These are phyloP conservation scores for Galeopsomyia nigrocyanea DNA, from an alignment of 2,888 invertebrate genomes.

Conservation along the genomic window DNA sequence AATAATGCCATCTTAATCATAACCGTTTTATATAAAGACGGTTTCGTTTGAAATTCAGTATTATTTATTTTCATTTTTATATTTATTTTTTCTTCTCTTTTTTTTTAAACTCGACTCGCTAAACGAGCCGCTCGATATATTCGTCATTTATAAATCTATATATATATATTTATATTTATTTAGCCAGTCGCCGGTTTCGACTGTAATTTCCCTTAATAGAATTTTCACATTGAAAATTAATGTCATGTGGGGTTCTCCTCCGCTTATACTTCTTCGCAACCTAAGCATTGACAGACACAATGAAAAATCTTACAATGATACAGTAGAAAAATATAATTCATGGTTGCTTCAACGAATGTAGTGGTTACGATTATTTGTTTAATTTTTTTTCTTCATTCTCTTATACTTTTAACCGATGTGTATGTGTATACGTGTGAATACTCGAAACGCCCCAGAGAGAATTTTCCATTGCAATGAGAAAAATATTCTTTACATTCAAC, in stretches of 20 bases:
- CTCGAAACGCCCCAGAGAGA: constrained; percentile 33
- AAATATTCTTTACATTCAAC: constrained; percentile 1
- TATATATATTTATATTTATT: constrained; percentile 35
- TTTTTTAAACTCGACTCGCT: constrained; percentile 21
- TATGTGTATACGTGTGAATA: neutral
- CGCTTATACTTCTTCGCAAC: constrained; percentile 19
- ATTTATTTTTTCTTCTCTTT: constrained; percentile 10
- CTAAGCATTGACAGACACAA: constrained; percentile 44
- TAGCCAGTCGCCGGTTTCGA: constrained; percentile 34
- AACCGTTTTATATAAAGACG: constrained; percentile 31
- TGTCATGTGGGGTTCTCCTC: neutral
- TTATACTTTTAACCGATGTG: constrained; percentile 15
- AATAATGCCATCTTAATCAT: constrained; percentile 37
- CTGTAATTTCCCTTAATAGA: constrained; percentile 44
- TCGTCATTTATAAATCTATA: constrained; percentile 12
- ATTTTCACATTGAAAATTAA: constrained; percentile 40
- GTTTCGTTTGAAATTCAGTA: constrained; percentile 13
- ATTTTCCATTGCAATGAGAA: constrained; percentile 38
- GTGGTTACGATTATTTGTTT: constrained; percentile 53
- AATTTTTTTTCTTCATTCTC: constrained; percentile 6
- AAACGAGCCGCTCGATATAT: constrained; percentile 38
- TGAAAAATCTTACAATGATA: constrained; percentile 52
- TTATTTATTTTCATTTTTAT: constrained; percentile 17
- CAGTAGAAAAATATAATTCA: constrained; percentile 67
- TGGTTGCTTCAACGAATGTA: constrained; percentile 61